Conservation (phyloP, 2,888 invertebrate genomes). For the Leptopilina drosophilae region DNA sequence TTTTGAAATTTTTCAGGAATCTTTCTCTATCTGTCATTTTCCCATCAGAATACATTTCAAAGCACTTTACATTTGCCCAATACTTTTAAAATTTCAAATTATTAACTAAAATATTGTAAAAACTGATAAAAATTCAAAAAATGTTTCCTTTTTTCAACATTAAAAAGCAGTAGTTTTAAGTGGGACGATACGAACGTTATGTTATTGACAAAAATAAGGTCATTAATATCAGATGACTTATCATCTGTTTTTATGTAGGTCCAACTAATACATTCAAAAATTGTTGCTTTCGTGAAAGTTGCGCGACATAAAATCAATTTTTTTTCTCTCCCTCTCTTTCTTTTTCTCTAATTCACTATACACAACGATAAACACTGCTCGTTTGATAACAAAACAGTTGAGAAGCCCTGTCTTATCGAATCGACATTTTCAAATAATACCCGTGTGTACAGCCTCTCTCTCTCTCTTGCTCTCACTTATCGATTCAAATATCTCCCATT, state of each 20-base stretch:
- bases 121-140: slow-evolving; percentile 5
- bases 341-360: background rate
- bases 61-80: no score
- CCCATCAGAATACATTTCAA: no score
- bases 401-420: slow-evolving; percentile 14
- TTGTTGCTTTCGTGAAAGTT: background rate
- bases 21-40: no score
- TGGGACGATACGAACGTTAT: background rate
- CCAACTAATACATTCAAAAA: background rate
- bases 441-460: background rate
- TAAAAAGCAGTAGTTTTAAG: background rate
- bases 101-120: background rate
- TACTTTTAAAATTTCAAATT: no score
- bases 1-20: no score
- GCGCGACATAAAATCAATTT: slow-evolving; percentile 18
- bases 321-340: background rate
- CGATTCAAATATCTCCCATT: background rate
- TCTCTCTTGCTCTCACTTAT: background rate
- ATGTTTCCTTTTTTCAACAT: background rate
- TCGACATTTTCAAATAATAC: slow-evolving; percentile 8
- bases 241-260: background rate
- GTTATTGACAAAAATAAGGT: slow-evolving; percentile 20
- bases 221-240: slow-evolving; percentile 27
- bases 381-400: slow-evolving; percentile 8
- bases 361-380: background rate